Percentiles rank a stretch among this genome's conserved stretches.
phyloP scores from a whole-genome alignment of 2,113 vertebrate genomes.

The Podarcis raffonei region DNA sequence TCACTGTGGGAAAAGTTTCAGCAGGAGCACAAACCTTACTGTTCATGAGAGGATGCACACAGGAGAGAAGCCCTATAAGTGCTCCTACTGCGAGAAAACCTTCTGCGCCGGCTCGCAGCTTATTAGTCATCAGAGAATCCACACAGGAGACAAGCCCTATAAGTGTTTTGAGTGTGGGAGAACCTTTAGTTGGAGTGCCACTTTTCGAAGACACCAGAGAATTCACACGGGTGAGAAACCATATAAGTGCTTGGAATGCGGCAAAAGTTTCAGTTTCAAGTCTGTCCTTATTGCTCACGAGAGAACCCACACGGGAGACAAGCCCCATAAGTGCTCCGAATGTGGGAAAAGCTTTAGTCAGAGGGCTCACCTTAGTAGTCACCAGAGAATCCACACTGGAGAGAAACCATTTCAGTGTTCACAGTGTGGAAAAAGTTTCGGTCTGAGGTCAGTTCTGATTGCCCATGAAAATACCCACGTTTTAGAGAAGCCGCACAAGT shows the following conservation, averaged over 20 bases:
- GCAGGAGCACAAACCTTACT: slow-evolving; percentile 46
- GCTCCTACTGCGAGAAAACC: slow-evolving; percentile 33
- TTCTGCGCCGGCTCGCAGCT: slow-evolving; percentile 34
- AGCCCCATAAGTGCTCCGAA: not conserved
- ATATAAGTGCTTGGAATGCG: not conserved
- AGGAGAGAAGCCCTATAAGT: slow-evolving; percentile 22
- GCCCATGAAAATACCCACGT: slow-evolving; percentile 40
- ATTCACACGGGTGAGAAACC: slow-evolving; percentile 18
- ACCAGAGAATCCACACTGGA: slow-evolving; percentile 42
- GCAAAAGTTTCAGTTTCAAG: slow-evolving; percentile 1
- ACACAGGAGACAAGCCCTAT: slow-evolving; percentile 22
- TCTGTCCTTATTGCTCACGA: not conserved
- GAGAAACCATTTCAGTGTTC: slow-evolving; percentile 50
- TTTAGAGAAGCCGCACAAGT: slow-evolving; percentile 40
- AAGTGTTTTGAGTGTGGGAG: slow-evolving; percentile 18
- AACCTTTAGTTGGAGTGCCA: not conserved
- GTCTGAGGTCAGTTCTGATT: slow-evolving; percentile 46
- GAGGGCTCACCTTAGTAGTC: slow-evolving; percentile 15
- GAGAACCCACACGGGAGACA: not conserved
- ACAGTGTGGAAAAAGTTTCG: slow-evolving; percentile 57
- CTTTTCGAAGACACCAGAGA: not conserved
- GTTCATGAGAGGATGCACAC: slow-evolving; percentile 54
- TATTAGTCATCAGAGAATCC: slow-evolving; percentile 31
- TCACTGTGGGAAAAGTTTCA: slow-evolving; percentile 55
- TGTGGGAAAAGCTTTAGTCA: slow-evolving; percentile 21